phyloP scores from a whole-genome alignment of 2,113 vertebrate genomes.

The Psephotus haematonotus region DNA sequence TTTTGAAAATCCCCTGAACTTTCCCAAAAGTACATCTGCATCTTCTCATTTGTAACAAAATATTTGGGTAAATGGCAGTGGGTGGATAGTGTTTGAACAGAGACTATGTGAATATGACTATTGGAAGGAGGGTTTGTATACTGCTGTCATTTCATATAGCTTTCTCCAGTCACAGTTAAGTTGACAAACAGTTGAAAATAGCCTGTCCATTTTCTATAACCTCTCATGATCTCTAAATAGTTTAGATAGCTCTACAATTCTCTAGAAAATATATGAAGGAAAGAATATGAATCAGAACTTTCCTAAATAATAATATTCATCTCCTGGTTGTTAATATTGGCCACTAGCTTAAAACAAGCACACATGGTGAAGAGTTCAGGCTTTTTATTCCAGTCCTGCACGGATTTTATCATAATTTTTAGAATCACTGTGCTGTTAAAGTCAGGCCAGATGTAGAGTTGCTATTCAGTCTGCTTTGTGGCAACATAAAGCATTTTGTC shows the following conservation, averaged over 20 bases:
- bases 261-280: background rate
- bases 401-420: background rate
- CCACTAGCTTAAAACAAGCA: background rate
- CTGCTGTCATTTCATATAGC: rapidly evolving
- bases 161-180: background rate
- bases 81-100: background rate
- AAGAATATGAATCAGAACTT: background rate
- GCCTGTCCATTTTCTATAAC: background rate
- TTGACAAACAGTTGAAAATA: background rate
- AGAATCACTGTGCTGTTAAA: background rate
- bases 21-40: background rate
- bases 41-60: background rate
- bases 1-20: background rate
- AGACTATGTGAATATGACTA: background rate
- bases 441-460: background rate
- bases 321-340: background rate
- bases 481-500: background rate
- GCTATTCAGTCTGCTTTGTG: background rate
- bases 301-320: background rate
- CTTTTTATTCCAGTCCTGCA: background rate
- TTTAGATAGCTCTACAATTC: background rate
- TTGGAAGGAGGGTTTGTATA: background rate
- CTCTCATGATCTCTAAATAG: background rate
- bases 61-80: background rate
- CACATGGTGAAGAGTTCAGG: background rate